Conservation (phyloP, 2,888 invertebrate genomes). For the Noctua comes region DNA sequence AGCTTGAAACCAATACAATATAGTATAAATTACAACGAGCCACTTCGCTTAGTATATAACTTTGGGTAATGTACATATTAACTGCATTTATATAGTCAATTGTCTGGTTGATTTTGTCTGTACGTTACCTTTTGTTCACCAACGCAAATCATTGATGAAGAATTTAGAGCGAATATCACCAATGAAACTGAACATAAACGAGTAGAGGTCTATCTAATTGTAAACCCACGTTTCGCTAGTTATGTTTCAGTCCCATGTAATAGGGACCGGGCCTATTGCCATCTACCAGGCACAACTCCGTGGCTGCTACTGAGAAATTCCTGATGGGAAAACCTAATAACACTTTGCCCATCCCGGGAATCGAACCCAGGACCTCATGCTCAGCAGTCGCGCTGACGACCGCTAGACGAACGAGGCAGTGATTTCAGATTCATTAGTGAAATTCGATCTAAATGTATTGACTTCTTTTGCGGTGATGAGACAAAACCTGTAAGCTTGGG, state of each 20-base stretch:
- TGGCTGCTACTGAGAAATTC: too few relatives aligned
- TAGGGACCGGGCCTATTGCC: too few relatives aligned
- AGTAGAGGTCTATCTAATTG: too few relatives aligned
- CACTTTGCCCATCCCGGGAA: too few relatives aligned
- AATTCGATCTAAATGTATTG: not conserved
- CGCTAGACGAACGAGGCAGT: too few relatives aligned
- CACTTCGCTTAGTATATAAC: slow-evolving; percentile 13
- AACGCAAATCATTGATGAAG: not conserved
- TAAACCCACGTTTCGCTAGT: too few relatives aligned
- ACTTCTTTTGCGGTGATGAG: not conserved
- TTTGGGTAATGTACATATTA: slow-evolving; percentile 38
- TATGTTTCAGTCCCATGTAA: too few relatives aligned
- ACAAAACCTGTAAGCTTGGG: not conserved
- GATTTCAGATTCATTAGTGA: not conserved
- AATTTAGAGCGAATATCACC: not conserved
- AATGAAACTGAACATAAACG: not conserved
- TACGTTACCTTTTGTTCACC: not conserved
- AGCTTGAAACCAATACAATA: slow-evolving; percentile 17
- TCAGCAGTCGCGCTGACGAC: too few relatives aligned
- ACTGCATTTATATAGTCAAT: slow-evolving; percentile 14
- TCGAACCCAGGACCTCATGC: too few relatives aligned
- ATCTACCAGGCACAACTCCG: too few relatives aligned
- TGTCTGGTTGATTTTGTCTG: slow-evolving; percentile 30
- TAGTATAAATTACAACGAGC: slow-evolving; percentile 8
- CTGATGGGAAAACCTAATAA: too few relatives aligned